Evolutionary conservation across 2,797 vertebrate species (phyloP).

Genomic region (Etheostoma perlongum): DNA sequence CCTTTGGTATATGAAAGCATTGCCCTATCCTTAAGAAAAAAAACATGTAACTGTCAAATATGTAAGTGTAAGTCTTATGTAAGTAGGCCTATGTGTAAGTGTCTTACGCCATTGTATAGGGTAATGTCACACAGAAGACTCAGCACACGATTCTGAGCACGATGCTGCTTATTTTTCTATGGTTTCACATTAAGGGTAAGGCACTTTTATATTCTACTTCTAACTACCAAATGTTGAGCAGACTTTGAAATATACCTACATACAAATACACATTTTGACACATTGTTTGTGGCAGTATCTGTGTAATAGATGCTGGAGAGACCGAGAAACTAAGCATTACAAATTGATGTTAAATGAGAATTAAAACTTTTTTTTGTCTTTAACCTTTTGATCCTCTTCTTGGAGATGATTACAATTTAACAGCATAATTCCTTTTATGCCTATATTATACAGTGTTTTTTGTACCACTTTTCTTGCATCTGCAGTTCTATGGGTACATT

Average conservation of each 20-base stretch:
- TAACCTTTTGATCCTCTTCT: background rate
- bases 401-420: background rate
- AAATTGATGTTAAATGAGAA: slow-evolving; percentile 15
- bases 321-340: background rate
- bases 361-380: slow-evolving; percentile 19
- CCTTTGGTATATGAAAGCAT: background rate
- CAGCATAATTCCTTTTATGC: background rate
- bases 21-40: slow-evolving; percentile 11
- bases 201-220: background rate
- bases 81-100: no score
- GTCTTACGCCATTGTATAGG: no score
- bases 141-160: slow-evolving; percentile 46
- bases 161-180: slow-evolving; percentile 28
- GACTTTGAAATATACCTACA: background rate
- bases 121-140: slow-evolving; percentile 32
- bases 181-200: slow-evolving; percentile 59
- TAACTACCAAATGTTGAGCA: background rate
- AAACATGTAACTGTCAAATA: slow-evolving; percentile 7
- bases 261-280: background rate
- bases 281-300: background rate
- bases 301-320: background rate
- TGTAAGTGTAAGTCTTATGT: background rate
- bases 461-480: background rate
- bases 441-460: background rate
- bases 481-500: background rate